Percentiles rank a stretch among this genome's conserved stretches.
Evolutionary conservation across 37 sponge, comb jelly and placozoan genomes (phyloP).

Genomic region (Haliclona indistincta): DNA sequence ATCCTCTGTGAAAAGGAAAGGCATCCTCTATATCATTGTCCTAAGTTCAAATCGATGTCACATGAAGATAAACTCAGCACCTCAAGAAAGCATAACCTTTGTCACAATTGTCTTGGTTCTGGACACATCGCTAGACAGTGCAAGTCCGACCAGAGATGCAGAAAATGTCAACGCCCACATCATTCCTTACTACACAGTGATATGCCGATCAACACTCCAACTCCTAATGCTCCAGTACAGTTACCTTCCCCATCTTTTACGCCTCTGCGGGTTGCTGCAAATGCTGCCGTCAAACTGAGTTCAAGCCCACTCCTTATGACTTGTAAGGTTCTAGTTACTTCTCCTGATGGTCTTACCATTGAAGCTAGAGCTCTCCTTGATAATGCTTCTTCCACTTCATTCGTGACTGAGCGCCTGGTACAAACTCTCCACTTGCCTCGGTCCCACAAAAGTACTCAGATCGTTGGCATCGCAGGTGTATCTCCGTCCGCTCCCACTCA

Average conservation of each 20-base stretch:
- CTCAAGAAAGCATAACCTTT: neutral
- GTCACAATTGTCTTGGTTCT: neutral
- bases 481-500: conserved; percentile 2
- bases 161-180: neutral
- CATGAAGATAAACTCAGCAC: neutral
- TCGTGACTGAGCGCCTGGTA: conserved; percentile 23
- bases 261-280: neutral
- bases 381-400: conserved; percentile 7
- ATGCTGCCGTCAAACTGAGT: conserved; percentile 14
- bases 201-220: neutral
- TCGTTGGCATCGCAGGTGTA: conserved; percentile 10
- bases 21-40: neutral
- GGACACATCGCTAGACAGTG: neutral
- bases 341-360: conserved; percentile 23
- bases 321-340: conserved; percentile 4
- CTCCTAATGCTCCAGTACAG: no score
- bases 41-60: neutral
- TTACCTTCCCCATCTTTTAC: no score
- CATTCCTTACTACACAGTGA: neutral
- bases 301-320: conserved; percentile 22
- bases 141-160: neutral
- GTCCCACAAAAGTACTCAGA: no score
- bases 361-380: conserved; percentile 29
- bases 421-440: conserved; percentile 22
- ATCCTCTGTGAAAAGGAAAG: neutral